Evolutionary conservation across 2,888 invertebrate species (phyloP), one percentile per base, ranked within the genome.

Genomic region (Agonopterix arenella): DNA sequence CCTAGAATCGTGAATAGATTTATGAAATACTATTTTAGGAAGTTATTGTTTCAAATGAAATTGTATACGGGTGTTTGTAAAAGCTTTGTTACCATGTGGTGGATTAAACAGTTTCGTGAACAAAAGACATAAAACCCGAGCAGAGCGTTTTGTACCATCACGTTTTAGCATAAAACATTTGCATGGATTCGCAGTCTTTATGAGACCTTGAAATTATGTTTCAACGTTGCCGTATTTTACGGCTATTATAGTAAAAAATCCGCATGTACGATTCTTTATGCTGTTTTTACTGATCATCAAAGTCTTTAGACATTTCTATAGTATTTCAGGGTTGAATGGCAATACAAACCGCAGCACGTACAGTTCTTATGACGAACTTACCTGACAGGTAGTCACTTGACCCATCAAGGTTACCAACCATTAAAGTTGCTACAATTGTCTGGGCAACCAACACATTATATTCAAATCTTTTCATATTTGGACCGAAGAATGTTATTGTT

Each of bases 401-500:
- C 70, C 65, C 53, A 50, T 60, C 68, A 73, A 75, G 70, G 70
- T 55, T 61, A 54, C 43, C 42, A n/a, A 38, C 11, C 16, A 40
- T 40, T n/a, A 13, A 9, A n/a, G 40, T 11, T 46, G 49, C n/a
- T 46, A 47, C 13, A 45, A 65, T 66, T 57, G 59, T 58, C 55
- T 51, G 56, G 57, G 57, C 54, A 51, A 55, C 58, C 51, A 45
- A 28, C 49, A 52, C 62, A 77, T 80, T 80, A 76, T 76, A 79
- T 77, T 80, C 71, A 75, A 78, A 79, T 75, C 48, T 57, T 56
- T 64, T 62, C 68, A 53, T 67, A 73, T 73, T 70, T 68, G 77
- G 76, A 54, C 50, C 45, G 44, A 66, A 63, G 74, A 73, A 78
- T 76, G 76, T 73, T 66, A 78, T 80, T 78, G 78, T 80, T 62